Percentiles rank a stretch among this genome's conserved stretches.
Evolutionary conservation across 2,113 vertebrate species (phyloP).

Genomic region (Ameiurus melas): DNA sequence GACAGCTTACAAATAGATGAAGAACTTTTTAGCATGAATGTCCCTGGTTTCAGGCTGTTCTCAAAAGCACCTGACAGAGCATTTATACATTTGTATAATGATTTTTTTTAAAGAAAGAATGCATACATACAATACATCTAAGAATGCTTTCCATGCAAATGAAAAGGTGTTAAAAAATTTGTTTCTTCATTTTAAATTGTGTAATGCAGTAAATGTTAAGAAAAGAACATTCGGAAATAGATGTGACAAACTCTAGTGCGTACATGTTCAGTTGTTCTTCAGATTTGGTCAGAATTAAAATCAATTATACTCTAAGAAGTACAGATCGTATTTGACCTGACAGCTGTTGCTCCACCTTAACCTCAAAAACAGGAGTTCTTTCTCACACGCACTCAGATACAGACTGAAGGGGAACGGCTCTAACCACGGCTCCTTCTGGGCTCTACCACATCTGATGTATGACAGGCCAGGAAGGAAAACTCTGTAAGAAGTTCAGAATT

Average conservation of each 20-base stretch:
- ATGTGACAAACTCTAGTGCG: not conserved
- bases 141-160: not conserved
- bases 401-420: not conserved
- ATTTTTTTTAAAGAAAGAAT: not conserved
- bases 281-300: not conserved
- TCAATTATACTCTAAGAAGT: not conserved
- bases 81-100: not conserved
- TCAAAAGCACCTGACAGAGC: not conserved
- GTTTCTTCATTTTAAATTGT: not conserved
- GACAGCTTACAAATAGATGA: not conserved
- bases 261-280: not conserved
- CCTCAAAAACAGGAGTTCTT: not conserved
- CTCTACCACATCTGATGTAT: not conserved
- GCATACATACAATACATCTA: not conserved
- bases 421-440: not conserved
- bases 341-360: not conserved
- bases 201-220: not conserved
- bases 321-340: not conserved
- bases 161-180: not conserved
- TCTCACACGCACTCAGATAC: not conserved
- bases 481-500: not conserved
- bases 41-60: not conserved
- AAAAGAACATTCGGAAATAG: not conserved
- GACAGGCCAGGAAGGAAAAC: not conserved
- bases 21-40: not conserved